Evolutionary conservation across 2,113 vertebrate genomes (phyloP).

Genomic region (Gobio gobio): DNA sequence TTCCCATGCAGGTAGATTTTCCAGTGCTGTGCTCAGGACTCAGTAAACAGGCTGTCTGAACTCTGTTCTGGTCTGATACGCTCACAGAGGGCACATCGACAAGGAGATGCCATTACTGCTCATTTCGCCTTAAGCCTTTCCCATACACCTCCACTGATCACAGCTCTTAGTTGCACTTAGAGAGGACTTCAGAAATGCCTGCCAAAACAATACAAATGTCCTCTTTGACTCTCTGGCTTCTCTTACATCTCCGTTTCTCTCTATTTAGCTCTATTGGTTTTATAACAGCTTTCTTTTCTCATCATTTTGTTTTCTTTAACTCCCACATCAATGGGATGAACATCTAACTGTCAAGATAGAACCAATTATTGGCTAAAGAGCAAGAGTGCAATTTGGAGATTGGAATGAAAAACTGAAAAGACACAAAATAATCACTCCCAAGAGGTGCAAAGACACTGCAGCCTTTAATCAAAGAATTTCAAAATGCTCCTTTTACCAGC

Average conservation of each 20-base stretch:
- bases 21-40: background rate
- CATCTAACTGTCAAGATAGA: slow-evolving; percentile 15
- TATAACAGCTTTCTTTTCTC: slow-evolving; percentile 23
- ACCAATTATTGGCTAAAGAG: slow-evolving; percentile 19
- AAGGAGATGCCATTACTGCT: slow-evolving; percentile 16
- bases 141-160: slow-evolving; percentile 27
- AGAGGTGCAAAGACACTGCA: background rate
- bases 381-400: background rate
- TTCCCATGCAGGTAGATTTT: background rate
- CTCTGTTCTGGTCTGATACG: slow-evolving; percentile 26
- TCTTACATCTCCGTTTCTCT: background rate
- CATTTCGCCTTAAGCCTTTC: background rate
- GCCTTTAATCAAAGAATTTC: background rate
- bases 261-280: slow-evolving; percentile 44
- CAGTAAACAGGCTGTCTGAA: background rate
- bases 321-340: background rate
- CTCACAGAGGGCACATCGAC: slow-evolving; percentile 31
- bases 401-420: background rate
- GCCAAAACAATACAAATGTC: slow-evolving; percentile 16
- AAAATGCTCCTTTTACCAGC: slow-evolving; percentile 22
- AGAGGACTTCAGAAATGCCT: background rate
- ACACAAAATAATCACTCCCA: background rate
- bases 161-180: background rate
- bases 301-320: slow-evolving; percentile 51
- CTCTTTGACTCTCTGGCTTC: background rate